Base-by-base conservation (phyloP, 2,113 vertebrate genomes). In the Aramus guarauna region DNA sequence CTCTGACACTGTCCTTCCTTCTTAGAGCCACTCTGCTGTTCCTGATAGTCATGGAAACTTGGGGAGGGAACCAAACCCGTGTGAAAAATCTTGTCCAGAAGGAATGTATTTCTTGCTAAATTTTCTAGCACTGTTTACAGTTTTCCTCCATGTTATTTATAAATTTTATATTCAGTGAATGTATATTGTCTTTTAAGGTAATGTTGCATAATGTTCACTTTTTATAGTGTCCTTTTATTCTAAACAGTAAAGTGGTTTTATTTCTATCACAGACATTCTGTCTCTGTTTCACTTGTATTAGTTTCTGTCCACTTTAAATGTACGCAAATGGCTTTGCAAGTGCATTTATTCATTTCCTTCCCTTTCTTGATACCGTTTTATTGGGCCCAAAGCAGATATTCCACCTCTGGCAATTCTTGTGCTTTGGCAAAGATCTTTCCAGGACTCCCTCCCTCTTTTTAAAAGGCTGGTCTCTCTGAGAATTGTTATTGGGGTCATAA, bases 131-230 rank as follows among this genome's bases (percentile, higher is more conserved):
- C 97, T 98, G 98, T 98, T 98, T 98, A 98, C 97, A 98, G 98
- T 97, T 98, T 98, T 98, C 98, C 98, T 98, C 98, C 97, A 96
- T 98, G 98, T 98, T 98, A 98, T 98, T 98, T 98, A 98, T 98
- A 98, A 98, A 98, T 98, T 98, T 98, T 98, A 98, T 98, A 98
- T 98, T 98, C 98, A 96, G 97, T 98, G 98, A 98, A 98, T 98
- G 98, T 98, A 98, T 98, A 98, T 98, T 98, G 98, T 98, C 98
- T 98, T 98, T 97, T 98, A 98, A 98, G 95, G 96, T 97, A 96
- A 98, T 98, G 96, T 98, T 98, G 97, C 98, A 97, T 98, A 98
- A 98, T 98, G 98, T 98, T 98, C 98, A 98, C 98, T 98, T 98
- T 98, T 98, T 98, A 98, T 98, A 98, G 98, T 98, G 98, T 98